Conservation (phyloP, 2,797 vertebrate genomes). For the Cyprinodon diabolis region DNA sequence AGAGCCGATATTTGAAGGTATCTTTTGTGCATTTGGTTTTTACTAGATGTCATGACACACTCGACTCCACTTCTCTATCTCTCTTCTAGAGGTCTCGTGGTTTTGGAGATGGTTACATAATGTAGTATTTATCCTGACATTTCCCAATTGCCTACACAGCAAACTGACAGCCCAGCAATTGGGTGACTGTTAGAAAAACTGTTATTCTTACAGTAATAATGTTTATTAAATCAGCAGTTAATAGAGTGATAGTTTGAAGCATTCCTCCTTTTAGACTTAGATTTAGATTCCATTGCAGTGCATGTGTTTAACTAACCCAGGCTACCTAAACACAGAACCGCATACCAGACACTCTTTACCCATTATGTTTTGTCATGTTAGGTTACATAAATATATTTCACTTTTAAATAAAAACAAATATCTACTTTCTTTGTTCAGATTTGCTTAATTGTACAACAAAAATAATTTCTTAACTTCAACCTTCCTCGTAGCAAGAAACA, state of each 20-base stretch:
- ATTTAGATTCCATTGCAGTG: neutral
- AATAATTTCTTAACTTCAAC: too few relatives aligned
- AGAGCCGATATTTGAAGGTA: neutral
- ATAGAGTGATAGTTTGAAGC: neutral
- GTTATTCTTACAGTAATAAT: neutral
- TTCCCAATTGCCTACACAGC: neutral
- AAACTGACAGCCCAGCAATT: neutral
- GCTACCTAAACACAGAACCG: neutral
- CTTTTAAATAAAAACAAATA: too few relatives aligned
- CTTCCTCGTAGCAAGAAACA: too few relatives aligned
- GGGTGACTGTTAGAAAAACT: neutral
- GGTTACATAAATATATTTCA: too few relatives aligned
- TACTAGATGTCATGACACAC: neutral
- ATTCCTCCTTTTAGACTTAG: neutral
- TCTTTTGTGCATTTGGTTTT: neutral
- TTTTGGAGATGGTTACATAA: slow-evolving; percentile 1
- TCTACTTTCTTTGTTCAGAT: too few relatives aligned
- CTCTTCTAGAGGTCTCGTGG: neutral
- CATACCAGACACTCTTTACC: neutral
- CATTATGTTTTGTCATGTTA: too few relatives aligned
- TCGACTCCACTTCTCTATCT: neutral
- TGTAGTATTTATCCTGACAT: slow-evolving; percentile 3
- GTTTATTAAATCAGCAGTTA: neutral
- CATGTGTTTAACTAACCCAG: neutral
- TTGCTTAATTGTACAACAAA: too few relatives aligned